Conservation (phyloP, 92 coral and sea anemone species). For the Zoanthus solanderi region DNA sequence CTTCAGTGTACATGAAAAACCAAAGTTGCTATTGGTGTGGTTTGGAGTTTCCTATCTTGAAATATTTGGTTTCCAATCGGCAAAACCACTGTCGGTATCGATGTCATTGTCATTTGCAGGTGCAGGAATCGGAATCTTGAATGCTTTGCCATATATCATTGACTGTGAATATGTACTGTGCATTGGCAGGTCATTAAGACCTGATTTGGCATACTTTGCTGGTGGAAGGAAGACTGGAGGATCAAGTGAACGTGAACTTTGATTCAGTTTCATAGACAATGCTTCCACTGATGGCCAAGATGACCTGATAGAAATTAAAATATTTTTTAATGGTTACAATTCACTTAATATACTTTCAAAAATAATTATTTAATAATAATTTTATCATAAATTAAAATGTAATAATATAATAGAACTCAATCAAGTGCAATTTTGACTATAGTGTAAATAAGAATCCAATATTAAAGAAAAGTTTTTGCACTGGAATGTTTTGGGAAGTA, state of each 20-base stretch:
- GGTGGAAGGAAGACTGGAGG: constrained; percentile 74
- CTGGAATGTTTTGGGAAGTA: too few species aligned
- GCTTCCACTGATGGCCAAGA: constrained; percentile 77
- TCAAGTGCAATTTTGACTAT: too few species aligned
- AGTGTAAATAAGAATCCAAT: too few species aligned
- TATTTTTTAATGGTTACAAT: too few species aligned
- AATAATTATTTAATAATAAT: too few species aligned
- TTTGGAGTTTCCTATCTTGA: constrained; percentile 67
- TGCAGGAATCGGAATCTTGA: constrained; percentile 36
- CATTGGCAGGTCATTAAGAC: constrained; percentile 49
- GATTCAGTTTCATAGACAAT: constrained; percentile 30
- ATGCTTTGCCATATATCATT: constrained; percentile 34
- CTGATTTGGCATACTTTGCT: constrained; percentile 51
- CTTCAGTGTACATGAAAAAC: background rate
- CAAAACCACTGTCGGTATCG: constrained; percentile 78
- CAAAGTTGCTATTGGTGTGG: background rate
- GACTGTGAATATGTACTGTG: constrained; percentile 18
- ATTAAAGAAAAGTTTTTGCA: too few species aligned
- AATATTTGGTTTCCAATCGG: constrained; percentile 76
- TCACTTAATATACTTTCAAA: too few species aligned
- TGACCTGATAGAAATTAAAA: constrained; percentile 47
- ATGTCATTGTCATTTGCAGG: constrained; percentile 30
- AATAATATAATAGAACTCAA: too few species aligned
- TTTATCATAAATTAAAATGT: too few species aligned
- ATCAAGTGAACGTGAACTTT: constrained; percentile 71